These are phyloP conservation scores for Athene cunicularia DNA, from an alignment of 2,113 vertebrate species.

Conservation along the genomic window DNA sequence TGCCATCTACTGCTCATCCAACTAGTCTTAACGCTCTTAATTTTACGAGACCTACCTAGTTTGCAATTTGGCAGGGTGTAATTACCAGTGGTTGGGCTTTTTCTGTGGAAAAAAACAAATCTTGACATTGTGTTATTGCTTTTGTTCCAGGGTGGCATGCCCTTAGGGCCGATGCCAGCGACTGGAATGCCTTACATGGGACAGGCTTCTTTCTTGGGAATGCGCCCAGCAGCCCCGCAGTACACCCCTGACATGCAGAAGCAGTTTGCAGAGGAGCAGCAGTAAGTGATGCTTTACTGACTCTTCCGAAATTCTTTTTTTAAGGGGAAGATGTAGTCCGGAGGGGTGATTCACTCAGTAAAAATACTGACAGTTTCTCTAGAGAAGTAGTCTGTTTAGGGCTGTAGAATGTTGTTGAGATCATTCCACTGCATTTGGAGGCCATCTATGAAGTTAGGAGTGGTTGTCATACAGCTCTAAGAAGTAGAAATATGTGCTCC, in stretches of 20 bases:
- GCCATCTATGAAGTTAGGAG: neutral
- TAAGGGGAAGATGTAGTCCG: neutral
- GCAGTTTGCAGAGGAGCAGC: conserved; percentile 96
- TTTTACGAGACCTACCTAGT: rapidly evolving
- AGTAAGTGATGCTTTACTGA: conserved; percentile 77
- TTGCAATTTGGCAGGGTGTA: neutral
- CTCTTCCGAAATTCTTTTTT: neutral
- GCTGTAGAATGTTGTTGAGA: neutral
- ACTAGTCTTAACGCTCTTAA: rapidly evolving
- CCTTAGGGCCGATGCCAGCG: conserved; percentile 86
- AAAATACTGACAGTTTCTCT: neutral
- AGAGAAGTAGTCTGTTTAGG: neutral
- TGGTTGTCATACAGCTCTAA: neutral
- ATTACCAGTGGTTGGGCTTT: neutral
- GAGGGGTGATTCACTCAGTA: too few relatives aligned
- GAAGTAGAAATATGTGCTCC: neutral
- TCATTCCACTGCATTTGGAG: neutral
- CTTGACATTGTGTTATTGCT: neutral
- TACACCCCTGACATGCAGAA: conserved; percentile 93
- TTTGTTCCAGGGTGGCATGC: conserved; percentile 84
- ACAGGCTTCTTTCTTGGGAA: conserved; percentile 89
- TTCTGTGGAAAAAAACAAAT: rapidly evolving
- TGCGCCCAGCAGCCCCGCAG: conserved; percentile 87
- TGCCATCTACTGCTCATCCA: conserved; percentile 22
- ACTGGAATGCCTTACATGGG: conserved; percentile 90